Evolutionary conservation across 1,140 invertebrate genomes (phyloP).

Genomic region (Rhagoletis pomonella): DNA sequence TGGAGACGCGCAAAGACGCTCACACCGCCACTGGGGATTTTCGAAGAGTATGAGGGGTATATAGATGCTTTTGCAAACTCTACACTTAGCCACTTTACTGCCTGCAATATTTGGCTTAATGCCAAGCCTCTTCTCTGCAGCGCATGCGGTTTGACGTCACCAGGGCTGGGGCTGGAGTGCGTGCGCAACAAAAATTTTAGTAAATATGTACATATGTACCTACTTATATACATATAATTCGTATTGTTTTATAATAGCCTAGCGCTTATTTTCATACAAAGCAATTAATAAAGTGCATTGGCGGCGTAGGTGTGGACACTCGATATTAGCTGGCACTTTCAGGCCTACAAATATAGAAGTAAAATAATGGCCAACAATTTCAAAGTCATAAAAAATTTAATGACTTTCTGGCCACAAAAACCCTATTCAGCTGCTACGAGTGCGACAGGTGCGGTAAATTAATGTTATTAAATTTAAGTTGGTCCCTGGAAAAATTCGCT

Average conservation of each 20-base stretch:
- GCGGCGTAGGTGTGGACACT: neutral
- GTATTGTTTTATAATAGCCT: neutral
- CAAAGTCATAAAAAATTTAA: neutral
- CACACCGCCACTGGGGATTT: neutral
- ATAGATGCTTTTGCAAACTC: neutral
- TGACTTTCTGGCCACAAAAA: neutral
- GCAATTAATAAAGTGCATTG: conserved; percentile 6
- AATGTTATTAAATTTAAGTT: too few species aligned
- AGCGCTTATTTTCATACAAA: neutral
- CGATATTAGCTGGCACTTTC: neutral
- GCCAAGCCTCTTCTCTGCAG: neutral
- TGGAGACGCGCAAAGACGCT: neutral
- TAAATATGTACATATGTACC: too few species aligned
- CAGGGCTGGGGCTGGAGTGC: neutral
- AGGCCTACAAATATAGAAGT: neutral
- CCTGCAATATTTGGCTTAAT: neutral
- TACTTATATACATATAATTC: neutral
- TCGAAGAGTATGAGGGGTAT: neutral
- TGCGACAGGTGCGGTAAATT: neutral
- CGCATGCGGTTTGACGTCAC: neutral
- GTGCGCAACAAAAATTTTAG: too few species aligned
- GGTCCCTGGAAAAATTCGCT: too few species aligned
- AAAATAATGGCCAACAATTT: neutral
- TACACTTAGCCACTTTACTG: neutral
- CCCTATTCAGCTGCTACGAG: neutral